These are phyloP conservation scores for Agonopterix arenella DNA, from an alignment of 2,888 invertebrate species.

Conservation along the genomic window DNA sequence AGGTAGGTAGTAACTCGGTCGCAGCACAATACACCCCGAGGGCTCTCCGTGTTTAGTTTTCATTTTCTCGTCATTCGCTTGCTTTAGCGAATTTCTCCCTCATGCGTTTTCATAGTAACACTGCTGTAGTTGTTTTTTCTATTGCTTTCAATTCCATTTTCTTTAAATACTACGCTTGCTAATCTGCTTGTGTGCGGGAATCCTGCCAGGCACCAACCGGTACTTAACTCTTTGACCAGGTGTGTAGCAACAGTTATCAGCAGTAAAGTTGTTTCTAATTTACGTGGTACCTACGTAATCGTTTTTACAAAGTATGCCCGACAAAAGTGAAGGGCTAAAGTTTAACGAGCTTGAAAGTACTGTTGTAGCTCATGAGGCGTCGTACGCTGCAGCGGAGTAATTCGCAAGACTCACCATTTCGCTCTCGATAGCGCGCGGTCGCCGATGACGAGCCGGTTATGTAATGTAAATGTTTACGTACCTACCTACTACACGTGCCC, in stretches of 20 bases:
- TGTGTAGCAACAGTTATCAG: too few species aligned
- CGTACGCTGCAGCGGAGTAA: conserved; percentile 29
- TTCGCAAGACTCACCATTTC: conserved; percentile 53
- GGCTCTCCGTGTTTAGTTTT: conserved; percentile 36
- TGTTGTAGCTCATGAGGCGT: conserved; percentile 3
- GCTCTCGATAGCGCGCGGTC: conserved; percentile 61
- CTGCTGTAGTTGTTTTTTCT: too few species aligned
- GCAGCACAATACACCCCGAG: conserved; percentile 8
- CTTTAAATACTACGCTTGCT: too few species aligned
- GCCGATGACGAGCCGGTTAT: conserved; percentile 73
- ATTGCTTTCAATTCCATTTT: too few species aligned
- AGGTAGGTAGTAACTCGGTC: conserved; percentile 3
- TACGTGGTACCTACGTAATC: background rate
- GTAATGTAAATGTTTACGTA: conserved; percentile 75
- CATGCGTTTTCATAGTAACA: too few species aligned
- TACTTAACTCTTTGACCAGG: too few species aligned
- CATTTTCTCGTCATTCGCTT: conserved; percentile 28
- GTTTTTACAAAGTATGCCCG: background rate
- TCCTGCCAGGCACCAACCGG: too few species aligned
- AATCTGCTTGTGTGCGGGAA: too few species aligned
- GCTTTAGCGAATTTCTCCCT: conserved; percentile 9
- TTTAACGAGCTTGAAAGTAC: conserved; percentile 3
- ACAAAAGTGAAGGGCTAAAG: conserved; percentile 11
- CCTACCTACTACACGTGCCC: conserved; percentile 70
- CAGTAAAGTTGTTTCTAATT: too few species aligned